phyloP scores from a whole-genome alignment of 1,140 invertebrate genomes.

The Drosophila biarmipes region DNA sequence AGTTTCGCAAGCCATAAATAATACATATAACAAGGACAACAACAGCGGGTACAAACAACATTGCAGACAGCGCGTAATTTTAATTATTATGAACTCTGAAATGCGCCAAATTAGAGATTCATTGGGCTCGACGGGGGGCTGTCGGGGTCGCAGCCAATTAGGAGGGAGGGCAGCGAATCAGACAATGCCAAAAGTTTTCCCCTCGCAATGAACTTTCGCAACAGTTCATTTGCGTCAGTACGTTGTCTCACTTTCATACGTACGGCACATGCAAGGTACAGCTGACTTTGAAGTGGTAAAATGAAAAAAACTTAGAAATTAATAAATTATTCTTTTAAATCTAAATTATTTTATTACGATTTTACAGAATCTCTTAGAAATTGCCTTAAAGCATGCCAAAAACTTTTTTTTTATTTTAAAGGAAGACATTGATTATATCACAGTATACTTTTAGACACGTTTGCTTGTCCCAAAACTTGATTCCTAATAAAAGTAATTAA shows the following conservation, averaged over 20 bases:
- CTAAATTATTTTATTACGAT: neutral
- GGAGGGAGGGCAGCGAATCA: slow-evolving; percentile 5
- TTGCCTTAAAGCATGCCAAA: no score
- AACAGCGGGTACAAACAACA: slow-evolving; percentile 54
- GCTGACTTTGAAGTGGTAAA: neutral
- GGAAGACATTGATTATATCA: no score
- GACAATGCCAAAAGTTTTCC: slow-evolving; percentile 67
- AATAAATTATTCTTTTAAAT: neutral
- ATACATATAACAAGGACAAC: slow-evolving; percentile 66
- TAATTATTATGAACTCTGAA: slow-evolving; percentile 78
- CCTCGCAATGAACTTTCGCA: slow-evolving; percentile 64
- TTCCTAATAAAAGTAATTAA: no score
- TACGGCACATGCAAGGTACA: neutral
- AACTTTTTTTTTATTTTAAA: no score
- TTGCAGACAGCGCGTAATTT: slow-evolving; percentile 72
- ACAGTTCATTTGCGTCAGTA: slow-evolving; percentile 46
- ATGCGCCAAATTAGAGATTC: slow-evolving; percentile 77
- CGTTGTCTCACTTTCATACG: slow-evolving; percentile 12
- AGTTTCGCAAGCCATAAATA: slow-evolving; percentile 67
- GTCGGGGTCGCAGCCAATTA: slow-evolving; percentile 17
- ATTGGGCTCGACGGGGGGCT: slow-evolving; percentile 49
- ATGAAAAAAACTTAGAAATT: neutral
- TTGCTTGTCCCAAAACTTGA: no score
- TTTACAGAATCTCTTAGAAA: no score
- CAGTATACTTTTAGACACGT: no score